Conservation (phyloP, 2,888 invertebrate genomes). For the Lithophane ornitopus region DNA sequence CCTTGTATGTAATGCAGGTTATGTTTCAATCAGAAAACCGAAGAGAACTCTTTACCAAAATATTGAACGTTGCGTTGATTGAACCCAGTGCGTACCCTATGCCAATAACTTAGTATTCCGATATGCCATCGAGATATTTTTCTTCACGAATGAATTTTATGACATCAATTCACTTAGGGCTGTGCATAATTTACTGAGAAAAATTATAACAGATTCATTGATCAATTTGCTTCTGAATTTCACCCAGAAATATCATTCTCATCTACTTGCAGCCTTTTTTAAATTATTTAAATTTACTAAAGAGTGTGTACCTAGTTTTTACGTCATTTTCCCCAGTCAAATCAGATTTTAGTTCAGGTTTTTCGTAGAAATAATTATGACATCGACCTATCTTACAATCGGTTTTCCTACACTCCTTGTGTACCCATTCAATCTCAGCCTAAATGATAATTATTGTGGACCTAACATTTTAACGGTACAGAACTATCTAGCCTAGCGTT, state of each 20-base stretch:
- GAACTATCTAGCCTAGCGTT: not conserved
- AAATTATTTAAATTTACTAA: no score
- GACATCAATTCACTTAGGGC: slow-evolving; percentile 52
- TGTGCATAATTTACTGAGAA: slow-evolving; percentile 41
- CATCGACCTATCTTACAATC: not conserved
- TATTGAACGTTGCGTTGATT: not conserved
- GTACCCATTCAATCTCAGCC: not conserved
- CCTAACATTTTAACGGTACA: not conserved
- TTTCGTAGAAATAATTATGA: not conserved
- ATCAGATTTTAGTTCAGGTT: not conserved
- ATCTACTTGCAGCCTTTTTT: not conserved
- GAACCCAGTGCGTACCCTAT: slow-evolving; percentile 36
- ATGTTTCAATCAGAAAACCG: not conserved
- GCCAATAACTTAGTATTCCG: slow-evolving; percentile 45
- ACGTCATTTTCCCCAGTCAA: not conserved
- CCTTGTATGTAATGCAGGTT: not conserved
- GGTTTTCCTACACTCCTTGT: not conserved
- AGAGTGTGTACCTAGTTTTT: not conserved
- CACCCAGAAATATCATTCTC: not conserved
- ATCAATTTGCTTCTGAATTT: not conserved
- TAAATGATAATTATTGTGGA: not conserved
- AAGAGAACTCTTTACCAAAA: not conserved
- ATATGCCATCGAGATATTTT: slow-evolving; percentile 51
- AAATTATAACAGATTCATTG: slow-evolving; percentile 6
- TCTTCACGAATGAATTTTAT: slow-evolving; percentile 56